phyloP scores from a whole-genome alignment of 2,797 vertebrate species.

The Hozukius guyotensis region DNA sequence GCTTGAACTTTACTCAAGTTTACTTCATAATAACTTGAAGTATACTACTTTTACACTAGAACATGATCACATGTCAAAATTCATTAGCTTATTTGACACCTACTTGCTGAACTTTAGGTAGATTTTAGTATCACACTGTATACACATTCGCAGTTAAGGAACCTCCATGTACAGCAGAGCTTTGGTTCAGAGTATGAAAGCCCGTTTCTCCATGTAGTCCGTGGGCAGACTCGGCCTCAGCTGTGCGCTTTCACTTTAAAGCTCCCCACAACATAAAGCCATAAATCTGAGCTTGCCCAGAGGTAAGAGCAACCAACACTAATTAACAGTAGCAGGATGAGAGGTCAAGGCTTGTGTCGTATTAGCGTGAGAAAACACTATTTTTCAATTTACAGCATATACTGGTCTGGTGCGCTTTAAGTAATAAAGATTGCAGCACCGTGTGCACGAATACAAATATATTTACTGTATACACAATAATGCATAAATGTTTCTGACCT shows the following conservation, averaged over 20 bases:
- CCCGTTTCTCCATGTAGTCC: slow-evolving; percentile 42
- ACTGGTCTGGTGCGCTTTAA: slow-evolving; percentile 56
- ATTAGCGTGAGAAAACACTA: slow-evolving; percentile 83
- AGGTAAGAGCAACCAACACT: slow-evolving; percentile 79
- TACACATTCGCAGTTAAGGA: neutral
- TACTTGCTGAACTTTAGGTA: neutral
- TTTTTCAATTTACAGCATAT: slow-evolving; percentile 77
- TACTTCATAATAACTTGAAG: too few relatives aligned
- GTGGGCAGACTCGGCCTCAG: slow-evolving; percentile 33
- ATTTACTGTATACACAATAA: slow-evolving; percentile 20
- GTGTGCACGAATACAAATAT: slow-evolving; percentile 41
- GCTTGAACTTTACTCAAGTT: too few relatives aligned
- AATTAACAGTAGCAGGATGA: slow-evolving; percentile 83
- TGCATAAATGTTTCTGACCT: neutral
- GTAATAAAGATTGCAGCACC: slow-evolving; percentile 50
- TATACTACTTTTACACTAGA: neutral
- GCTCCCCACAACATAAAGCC: slow-evolving; percentile 72
- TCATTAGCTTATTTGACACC: neutral
- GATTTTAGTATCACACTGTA: neutral
- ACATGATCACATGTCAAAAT: neutral
- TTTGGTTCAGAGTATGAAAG: slow-evolving; percentile 31
- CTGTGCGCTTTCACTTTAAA: slow-evolving; percentile 62
- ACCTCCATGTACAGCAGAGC: neutral
- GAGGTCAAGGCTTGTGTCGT: slow-evolving; percentile 81
- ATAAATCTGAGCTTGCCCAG: slow-evolving; percentile 84